These are phyloP conservation scores for Callopanchax toddi DNA, from an alignment of 2,113 vertebrate genomes.

Conservation along the genomic window DNA sequence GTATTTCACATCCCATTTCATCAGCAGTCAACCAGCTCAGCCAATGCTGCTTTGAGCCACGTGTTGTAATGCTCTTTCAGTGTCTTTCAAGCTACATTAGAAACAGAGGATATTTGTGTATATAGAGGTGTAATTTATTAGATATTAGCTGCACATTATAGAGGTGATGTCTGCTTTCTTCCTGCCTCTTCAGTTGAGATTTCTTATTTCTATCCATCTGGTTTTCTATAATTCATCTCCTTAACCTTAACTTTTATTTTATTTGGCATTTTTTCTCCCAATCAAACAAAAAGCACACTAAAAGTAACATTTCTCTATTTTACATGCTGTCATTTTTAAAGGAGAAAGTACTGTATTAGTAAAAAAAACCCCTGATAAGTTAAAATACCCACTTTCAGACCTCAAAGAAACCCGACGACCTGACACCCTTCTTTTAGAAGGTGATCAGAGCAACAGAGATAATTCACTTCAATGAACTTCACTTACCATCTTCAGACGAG, in stretches of 20 bases:
- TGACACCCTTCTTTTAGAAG: neutral
- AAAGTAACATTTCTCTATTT: too few relatives aligned
- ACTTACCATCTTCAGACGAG: neutral
- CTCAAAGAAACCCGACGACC: neutral
- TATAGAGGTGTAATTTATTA: slow-evolving; percentile 25
- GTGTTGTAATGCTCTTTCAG: slow-evolving; percentile 45
- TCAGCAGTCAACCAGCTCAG: slow-evolving; percentile 44
- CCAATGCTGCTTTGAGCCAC: slow-evolving; percentile 42
- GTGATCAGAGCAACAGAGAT: slow-evolving; percentile 7
- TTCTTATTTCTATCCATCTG: slow-evolving; percentile 18
- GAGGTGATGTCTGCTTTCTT: slow-evolving; percentile 12
- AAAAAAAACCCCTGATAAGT: neutral
- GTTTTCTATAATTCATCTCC: neutral
- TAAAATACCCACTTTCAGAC: neutral
- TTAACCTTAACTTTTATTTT: neutral
- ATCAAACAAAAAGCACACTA: neutral
- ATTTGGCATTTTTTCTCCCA: neutral
- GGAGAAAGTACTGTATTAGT: neutral
- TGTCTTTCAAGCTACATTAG: slow-evolving; percentile 70
- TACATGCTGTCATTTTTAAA: too few relatives aligned
- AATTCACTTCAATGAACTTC: neutral
- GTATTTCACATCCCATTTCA: slow-evolving; percentile 49
- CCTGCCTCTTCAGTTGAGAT: slow-evolving; percentile 1
- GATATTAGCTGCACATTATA: slow-evolving; percentile 38
- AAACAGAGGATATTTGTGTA: slow-evolving; percentile 16